phyloP scores from a whole-genome alignment of 2,797 vertebrate genomes.

The Danionella dracula region DNA sequence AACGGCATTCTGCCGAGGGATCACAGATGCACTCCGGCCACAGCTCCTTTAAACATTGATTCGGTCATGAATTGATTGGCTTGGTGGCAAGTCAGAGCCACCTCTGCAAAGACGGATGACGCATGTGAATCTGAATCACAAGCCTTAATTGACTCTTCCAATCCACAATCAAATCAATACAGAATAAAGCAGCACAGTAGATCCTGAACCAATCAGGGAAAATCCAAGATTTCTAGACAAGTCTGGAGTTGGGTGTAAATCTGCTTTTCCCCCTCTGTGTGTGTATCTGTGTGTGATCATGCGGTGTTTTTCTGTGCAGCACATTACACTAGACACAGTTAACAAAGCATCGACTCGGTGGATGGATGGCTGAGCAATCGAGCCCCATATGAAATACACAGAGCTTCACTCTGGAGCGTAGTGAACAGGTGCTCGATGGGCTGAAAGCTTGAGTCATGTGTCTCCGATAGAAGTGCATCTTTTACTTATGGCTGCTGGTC shows the following conservation, averaged over 20 bases:
- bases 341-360: conserved; percentile 42
- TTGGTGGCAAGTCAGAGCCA: conserved; percentile 23
- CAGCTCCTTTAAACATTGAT: conserved; percentile 27
- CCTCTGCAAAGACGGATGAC: conserved; percentile 37
- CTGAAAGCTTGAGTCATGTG: conserved; percentile 38
- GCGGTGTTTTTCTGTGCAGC: conserved; percentile 24
- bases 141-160: conserved; percentile 37
- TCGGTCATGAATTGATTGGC: conserved; percentile 32
- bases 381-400: conserved; percentile 38
- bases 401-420: conserved; percentile 23
- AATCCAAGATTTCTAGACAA: conserved; percentile 14
- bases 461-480: conserved; percentile 30
- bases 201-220: conserved; percentile 20
- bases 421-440: conserved; percentile 35
- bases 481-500: conserved; percentile 2
- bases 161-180: conserved; percentile 36
- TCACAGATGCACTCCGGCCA: conserved; percentile 23
- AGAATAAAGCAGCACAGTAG: conserved; percentile 9
- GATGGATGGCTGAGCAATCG: conserved; percentile 39
- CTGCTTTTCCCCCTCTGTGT: not conserved
- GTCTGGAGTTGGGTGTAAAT: not conserved
- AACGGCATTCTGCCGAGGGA: not conserved
- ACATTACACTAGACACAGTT: conserved; percentile 27
- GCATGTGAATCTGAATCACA: conserved; percentile 42
- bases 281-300: conserved; percentile 6